phyloP scores from a whole-genome alignment of 2,888 invertebrate genomes.

The Ramazzottius varieornatus region DNA sequence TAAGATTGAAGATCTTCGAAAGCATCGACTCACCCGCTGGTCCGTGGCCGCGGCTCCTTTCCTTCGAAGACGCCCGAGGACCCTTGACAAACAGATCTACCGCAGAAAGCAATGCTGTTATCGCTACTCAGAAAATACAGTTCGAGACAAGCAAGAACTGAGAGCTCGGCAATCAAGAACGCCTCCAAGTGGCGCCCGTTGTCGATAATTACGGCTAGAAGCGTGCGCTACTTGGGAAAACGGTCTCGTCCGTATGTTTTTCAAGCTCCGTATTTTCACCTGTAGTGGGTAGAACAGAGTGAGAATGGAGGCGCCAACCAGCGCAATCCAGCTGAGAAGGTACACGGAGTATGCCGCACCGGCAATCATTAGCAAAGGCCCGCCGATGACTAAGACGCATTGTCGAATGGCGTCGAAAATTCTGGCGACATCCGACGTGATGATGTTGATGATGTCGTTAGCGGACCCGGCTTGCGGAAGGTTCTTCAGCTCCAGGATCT shows the following conservation, averaged over 20 bases:
- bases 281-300: slow-evolving; percentile 16
- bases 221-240: too few relatives aligned
- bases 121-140: too few relatives aligned
- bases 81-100: neutral
- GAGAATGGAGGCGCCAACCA: slow-evolving; percentile 15
- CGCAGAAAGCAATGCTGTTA: neutral
- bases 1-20: too few relatives aligned
- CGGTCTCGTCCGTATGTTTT: too few relatives aligned
- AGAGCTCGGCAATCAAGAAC: too few relatives aligned
- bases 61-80: neutral
- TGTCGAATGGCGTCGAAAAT: slow-evolving; percentile 22
- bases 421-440: slow-evolving; percentile 23
- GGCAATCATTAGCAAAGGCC: slow-evolving; percentile 14
- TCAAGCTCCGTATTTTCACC: too few relatives aligned
- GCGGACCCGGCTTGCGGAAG: neutral
- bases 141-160: too few relatives aligned
- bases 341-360: neutral
- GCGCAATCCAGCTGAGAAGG: slow-evolving; percentile 12
- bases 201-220: too few relatives aligned
- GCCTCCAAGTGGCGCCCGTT: too few relatives aligned
- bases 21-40: neutral
- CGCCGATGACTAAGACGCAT: slow-evolving; percentile 16
- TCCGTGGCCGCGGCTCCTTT: neutral
- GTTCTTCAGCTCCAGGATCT: slow-evolving; percentile 7
- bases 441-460: slow-evolving; percentile 18